These are phyloP conservation scores for Agrypnia vestita DNA, from an alignment of 1,140 invertebrate species.

Conservation along the genomic window DNA sequence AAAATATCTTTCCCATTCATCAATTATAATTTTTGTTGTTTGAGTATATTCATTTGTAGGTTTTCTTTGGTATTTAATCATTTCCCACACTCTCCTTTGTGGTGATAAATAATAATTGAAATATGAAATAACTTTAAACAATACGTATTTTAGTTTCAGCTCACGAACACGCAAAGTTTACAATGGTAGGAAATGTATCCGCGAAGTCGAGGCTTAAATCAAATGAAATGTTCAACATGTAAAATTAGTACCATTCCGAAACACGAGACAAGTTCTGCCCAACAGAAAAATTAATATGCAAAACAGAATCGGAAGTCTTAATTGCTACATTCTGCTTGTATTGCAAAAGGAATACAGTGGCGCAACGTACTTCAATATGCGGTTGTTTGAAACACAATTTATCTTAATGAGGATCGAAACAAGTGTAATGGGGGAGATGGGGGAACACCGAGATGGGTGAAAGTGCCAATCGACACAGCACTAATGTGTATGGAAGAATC, in stretches of 20 bases:
- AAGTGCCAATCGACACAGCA: too few relatives aligned
- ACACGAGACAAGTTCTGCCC: neutral
- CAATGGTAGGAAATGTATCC: slow-evolving; percentile 9
- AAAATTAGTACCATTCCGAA: neutral
- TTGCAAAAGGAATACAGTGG: slow-evolving; percentile 16
- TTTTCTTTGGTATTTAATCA: too few relatives aligned
- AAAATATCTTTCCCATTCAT: too few relatives aligned
- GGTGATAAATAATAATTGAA: too few relatives aligned
- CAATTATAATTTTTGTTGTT: too few relatives aligned
- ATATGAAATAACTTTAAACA: too few relatives aligned
- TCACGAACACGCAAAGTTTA: neutral
- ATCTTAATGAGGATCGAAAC: neutral
- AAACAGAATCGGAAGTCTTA: slow-evolving; percentile 14
- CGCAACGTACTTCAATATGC: neutral
- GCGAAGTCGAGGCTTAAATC: neutral
- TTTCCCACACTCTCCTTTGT: too few relatives aligned
- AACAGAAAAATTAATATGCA: slow-evolving; percentile 26
- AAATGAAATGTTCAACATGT: slow-evolving; percentile 1
- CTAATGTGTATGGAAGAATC: too few relatives aligned
- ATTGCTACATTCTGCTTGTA: slow-evolving; percentile 15
- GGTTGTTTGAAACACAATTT: neutral
- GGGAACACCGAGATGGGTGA: too few relatives aligned
- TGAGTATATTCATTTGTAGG: too few relatives aligned
- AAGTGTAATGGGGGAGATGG: neutral
- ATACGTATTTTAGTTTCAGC: too few relatives aligned